Percentiles rank a stretch among this genome's conserved stretches.
phyloP scores from a whole-genome alignment of 2,888 invertebrate genomes.

The Tipula confusa region DNA sequence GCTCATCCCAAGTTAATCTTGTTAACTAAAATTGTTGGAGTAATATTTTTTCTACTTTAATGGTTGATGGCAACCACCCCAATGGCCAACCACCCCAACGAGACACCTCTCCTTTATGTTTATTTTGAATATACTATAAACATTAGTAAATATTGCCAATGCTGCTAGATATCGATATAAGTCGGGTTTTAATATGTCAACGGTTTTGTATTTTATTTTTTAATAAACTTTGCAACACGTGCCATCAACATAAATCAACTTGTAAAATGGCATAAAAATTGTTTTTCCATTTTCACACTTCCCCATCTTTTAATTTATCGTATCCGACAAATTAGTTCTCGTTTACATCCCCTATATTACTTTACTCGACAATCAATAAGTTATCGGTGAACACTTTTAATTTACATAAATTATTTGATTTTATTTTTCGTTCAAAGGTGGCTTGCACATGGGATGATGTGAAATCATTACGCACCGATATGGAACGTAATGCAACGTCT shows the following conservation, averaged over 20 bases:
- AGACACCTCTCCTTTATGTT: too few species aligned
- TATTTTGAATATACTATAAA: too few species aligned
- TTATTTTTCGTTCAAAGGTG: slow-evolving; percentile 54
- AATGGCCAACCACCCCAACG: too few species aligned
- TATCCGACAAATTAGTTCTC: background rate
- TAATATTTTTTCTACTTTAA: too few species aligned
- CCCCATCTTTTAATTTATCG: background rate
- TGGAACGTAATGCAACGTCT: slow-evolving; percentile 90
- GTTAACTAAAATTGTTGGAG: too few species aligned
- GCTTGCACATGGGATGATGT: slow-evolving; percentile 97
- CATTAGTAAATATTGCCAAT: too few species aligned
- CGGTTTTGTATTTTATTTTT: too few species aligned
- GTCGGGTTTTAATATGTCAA: too few species aligned
- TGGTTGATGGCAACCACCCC: too few species aligned
- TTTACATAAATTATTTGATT: slow-evolving; percentile 1
- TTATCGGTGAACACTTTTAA: background rate
- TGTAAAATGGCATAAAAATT: background rate
- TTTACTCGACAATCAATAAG: background rate
- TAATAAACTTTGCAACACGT: background rate
- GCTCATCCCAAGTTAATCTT: too few species aligned
- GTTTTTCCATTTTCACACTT: background rate
- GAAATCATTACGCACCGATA: slow-evolving; percentile 82
- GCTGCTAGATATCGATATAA: too few species aligned
- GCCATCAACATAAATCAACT: background rate
- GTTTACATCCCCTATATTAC: background rate